Conservation (phyloP, 2,797 vertebrate genomes). For the Setipinna tenuifilis region DNA sequence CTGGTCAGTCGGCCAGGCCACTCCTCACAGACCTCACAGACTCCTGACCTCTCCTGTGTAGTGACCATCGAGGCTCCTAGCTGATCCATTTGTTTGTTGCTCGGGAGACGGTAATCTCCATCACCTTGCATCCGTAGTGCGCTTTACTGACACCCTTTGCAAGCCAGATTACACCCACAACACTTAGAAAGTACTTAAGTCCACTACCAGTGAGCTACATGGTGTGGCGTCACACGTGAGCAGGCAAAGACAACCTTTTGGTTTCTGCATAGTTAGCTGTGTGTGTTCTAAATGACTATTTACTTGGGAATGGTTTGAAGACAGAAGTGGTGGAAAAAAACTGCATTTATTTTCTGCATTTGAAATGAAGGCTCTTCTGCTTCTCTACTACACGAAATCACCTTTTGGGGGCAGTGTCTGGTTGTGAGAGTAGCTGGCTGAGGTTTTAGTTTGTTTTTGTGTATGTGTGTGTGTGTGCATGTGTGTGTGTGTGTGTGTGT, state of each 20-base stretch:
- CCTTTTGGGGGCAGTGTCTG: conserved; percentile 1
- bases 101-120: background rate
- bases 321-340: background rate
- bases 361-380: background rate
- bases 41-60: too few relatives aligned
- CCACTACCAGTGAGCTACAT: background rate
- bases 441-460: background rate
- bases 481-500: too few relatives aligned
- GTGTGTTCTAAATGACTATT: too few relatives aligned
- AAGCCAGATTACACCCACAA: background rate
- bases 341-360: background rate
- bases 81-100: background rate
- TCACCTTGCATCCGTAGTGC: background rate
- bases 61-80: background rate
- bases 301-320: background rate
- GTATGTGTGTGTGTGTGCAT: too few relatives aligned
- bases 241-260: too few relatives aligned
- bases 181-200: background rate
- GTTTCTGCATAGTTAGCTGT: too few relatives aligned
- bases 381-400: background rate
- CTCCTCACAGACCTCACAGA: background rate
- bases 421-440: background rate
- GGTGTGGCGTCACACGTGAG: background rate
- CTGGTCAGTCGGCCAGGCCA: background rate
- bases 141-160: background rate